Base-by-base conservation (phyloP, 1,140 invertebrate species). In the Drosophila repletoides region DNA sequence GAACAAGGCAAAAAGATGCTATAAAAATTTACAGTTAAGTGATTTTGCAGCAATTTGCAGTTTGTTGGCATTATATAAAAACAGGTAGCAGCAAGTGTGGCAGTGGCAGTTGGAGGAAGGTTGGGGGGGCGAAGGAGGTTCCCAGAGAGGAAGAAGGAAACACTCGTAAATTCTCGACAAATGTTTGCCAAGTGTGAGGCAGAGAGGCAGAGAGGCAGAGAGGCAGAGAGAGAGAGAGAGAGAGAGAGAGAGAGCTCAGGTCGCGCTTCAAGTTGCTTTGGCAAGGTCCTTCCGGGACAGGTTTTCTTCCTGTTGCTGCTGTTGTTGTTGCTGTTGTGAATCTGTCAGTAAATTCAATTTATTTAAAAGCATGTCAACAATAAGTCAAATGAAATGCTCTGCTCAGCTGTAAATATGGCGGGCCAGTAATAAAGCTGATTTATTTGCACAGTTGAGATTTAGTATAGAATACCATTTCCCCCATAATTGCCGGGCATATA, bases 11-110 rank as follows among this genome's bases (percentile, higher is more conserved):
- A 34, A 72, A 68, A 75, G 34, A 75, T 63, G 72, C 69, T 58
- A 76, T 73, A 76, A 76, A 72, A 76, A 63, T 76, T 69, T 72
- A 76, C 72, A 76, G 69, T 72, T 69, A 76, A 76, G 69, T 76
- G 72, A 76, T 76, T 76, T 76, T 76, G 69, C 69, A 76, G 72
- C 72, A 76, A 76, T 76, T 76, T 76, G 69, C 72, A 76, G 72
- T 76, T 76, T 76, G 72, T 60, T 66, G 72, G 68, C 61, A 67
- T 66, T 73, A 72, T 9, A 40, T 33, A 60, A 60, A 43, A 40
- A 41, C 67, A 60, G 71, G 67, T 60, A 61, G 55, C 59, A 17
- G 41, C n/a, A 10, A 31, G 10, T 12, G 21, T 9, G 49, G 28
- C 22, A 33, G 10, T 36, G 17, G 24, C 19, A 28, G 31, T 10